These are phyloP conservation scores for Portevinia maculata DNA, from an alignment of 2,888 invertebrate genomes.

Conservation along the genomic window DNA sequence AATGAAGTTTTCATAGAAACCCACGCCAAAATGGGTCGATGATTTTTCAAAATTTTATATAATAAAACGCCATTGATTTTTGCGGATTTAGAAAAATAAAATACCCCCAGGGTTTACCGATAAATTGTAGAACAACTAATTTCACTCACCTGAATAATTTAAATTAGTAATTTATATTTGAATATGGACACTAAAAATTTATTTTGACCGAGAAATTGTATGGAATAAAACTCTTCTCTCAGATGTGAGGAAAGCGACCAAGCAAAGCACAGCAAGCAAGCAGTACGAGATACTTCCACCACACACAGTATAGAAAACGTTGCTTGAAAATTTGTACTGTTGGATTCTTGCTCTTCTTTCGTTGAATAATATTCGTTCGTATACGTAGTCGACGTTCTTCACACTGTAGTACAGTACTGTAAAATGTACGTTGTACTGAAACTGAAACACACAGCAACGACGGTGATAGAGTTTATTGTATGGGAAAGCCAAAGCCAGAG, in stretches of 20 bases:
- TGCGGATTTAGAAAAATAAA: slow-evolving; percentile 76
- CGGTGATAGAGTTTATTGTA: slow-evolving; percentile 58
- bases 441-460: slow-evolving; percentile 39
- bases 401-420: slow-evolving; percentile 28
- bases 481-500: slow-evolving; percentile 50
- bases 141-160: slow-evolving; percentile 77
- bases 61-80: slow-evolving; percentile 76
- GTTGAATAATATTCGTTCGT: slow-evolving; percentile 62
- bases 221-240: slow-evolving; percentile 74
- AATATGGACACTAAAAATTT: slow-evolving; percentile 74
- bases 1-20: slow-evolving; percentile 73
- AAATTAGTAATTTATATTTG: slow-evolving; percentile 74
- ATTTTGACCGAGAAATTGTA: slow-evolving; percentile 71
- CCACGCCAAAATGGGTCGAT: slow-evolving; percentile 77
- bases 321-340: slow-evolving; percentile 53
- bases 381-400: slow-evolving; percentile 39
- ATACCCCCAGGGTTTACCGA: slow-evolving; percentile 75
- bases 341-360: slow-evolving; percentile 64
- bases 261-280: slow-evolving; percentile 41
- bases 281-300: slow-evolving; percentile 61
- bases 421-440: slow-evolving; percentile 24
- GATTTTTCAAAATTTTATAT: slow-evolving; percentile 75
- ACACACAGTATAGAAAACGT: slow-evolving; percentile 52
- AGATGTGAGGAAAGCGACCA: slow-evolving; percentile 62
- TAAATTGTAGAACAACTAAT: slow-evolving; percentile 76